Evolutionary conservation across 2,888 invertebrate genomes (phyloP).

Genomic region (Drosophila anomalipes): DNA sequence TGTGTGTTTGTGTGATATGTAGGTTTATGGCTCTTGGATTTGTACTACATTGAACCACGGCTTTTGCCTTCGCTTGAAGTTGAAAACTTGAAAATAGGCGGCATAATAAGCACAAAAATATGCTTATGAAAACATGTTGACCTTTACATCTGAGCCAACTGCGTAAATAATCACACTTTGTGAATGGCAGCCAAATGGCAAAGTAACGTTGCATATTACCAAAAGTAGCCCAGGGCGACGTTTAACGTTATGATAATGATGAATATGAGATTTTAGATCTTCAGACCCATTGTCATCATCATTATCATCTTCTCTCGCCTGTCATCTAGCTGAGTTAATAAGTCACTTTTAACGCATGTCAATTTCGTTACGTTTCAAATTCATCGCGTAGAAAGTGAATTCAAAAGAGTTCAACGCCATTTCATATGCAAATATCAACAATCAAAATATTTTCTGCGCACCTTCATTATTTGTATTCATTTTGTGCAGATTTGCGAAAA

Average conservation of each 20-base stretch:
- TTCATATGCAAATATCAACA: constrained; percentile 60
- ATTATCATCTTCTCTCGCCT: not conserved
- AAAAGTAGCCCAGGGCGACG: constrained; percentile 5
- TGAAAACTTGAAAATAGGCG: constrained; percentile 40
- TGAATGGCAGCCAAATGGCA: constrained; percentile 50
- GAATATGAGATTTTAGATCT: not conserved
- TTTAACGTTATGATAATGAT: constrained; percentile 28
- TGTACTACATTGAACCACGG: constrained; percentile 62
- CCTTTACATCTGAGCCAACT: constrained; percentile 63
- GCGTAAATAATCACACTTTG: constrained; percentile 47
- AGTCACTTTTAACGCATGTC: constrained; percentile 16
- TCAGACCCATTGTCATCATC: not conserved
- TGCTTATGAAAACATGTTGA: constrained; percentile 63
- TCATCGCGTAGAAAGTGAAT: constrained; percentile 62
- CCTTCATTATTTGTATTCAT: constrained; percentile 16
- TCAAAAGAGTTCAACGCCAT: constrained; percentile 59
- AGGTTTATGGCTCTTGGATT: constrained; percentile 53
- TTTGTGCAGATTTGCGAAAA: not conserved
- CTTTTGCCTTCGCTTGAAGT: constrained; percentile 44
- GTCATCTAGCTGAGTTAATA: constrained; percentile 6
- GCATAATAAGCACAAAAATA: constrained; percentile 18
- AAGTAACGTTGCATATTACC: constrained; percentile 8
- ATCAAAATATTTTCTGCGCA: constrained; percentile 3
- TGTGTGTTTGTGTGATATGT: constrained; percentile 9
- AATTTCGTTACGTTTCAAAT: constrained; percentile 17